Percentiles rank a stretch among this genome's conserved stretches.
phyloP scores from a whole-genome alignment of 1,140 invertebrate species.

The Dysdera silvatica region DNA sequence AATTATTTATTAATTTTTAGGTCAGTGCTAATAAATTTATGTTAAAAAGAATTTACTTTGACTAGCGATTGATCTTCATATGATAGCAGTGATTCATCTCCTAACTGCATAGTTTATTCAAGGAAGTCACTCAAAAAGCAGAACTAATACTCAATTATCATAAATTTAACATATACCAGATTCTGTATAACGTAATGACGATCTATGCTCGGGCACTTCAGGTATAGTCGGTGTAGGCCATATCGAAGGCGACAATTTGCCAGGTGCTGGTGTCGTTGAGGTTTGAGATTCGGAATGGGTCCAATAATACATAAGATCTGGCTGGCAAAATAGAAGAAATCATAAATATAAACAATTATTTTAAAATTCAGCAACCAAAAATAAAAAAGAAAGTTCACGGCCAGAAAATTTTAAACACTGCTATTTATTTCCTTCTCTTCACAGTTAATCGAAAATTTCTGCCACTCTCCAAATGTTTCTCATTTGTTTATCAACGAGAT shows the following conservation, averaged over 20 bases:
- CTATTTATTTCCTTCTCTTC: no score
- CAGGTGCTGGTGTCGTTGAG: constrained; percentile 60
- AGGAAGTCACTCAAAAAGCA: no score
- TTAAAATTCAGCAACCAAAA: background rate
- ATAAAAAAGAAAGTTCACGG: background rate
- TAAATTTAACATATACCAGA: constrained; percentile 39
- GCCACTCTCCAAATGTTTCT: no score
- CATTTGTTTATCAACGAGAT: no score
- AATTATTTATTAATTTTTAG: background rate
- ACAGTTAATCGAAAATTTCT: no score
- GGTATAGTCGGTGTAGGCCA: constrained; percentile 47
- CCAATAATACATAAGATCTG: constrained; percentile 82
- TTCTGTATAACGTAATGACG: constrained; percentile 45
- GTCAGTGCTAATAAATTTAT: background rate
- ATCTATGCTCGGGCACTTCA: constrained; percentile 39
- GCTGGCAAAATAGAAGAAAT: constrained; percentile 51
- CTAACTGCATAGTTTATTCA: no score
- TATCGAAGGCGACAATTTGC: constrained; percentile 51
- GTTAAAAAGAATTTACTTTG: background rate
- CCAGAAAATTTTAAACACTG: no score
- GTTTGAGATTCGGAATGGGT: constrained; percentile 62
- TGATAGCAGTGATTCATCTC: no score
- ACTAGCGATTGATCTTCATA: no score
- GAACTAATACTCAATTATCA: background rate
- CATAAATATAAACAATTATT: no score